Percentiles rank a stretch among this genome's conserved stretches.
Evolutionary conservation across 2,888 invertebrate species (phyloP).

Genomic region (Chamaedrilus cognettii): DNA sequence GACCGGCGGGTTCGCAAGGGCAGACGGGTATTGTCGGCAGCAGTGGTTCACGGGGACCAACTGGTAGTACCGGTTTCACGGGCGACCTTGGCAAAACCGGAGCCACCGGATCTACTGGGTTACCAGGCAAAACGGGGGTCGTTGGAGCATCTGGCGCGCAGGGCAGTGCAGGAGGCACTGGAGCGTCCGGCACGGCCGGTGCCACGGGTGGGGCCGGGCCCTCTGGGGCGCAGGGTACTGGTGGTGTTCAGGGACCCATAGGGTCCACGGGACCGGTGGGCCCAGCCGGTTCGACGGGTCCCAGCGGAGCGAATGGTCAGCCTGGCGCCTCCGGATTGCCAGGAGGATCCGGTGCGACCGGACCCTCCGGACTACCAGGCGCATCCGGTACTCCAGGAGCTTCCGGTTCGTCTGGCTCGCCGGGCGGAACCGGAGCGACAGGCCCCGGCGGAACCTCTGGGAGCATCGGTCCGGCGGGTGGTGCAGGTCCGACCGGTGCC

Average conservation of each 20-base stretch:
- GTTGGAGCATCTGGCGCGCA: slow-evolving; percentile 16
- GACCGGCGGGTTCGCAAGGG: slow-evolving; percentile 15
- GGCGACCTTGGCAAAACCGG: slow-evolving; percentile 18
- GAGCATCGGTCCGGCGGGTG: slow-evolving; percentile 16
- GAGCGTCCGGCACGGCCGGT: slow-evolving; percentile 17
- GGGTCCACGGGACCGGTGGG: slow-evolving; percentile 24
- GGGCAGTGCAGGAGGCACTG: slow-evolving; percentile 16
- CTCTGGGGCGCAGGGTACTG: slow-evolving; percentile 13
- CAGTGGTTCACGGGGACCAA: slow-evolving; percentile 22
- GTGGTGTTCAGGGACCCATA: slow-evolving; percentile 19
- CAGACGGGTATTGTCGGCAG: slow-evolving; percentile 25
- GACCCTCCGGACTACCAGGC: background rate
- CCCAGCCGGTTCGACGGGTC: slow-evolving; percentile 20
- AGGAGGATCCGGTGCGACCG: no score
- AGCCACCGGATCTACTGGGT: background rate
- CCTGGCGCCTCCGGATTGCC: slow-evolving; percentile 1
- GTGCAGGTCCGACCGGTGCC: slow-evolving; percentile 22
- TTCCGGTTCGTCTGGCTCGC: slow-evolving; percentile 1
- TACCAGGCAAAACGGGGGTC: background rate
- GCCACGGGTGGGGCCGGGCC: no score
- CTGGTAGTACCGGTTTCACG: slow-evolving; percentile 18
- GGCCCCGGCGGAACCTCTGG: slow-evolving; percentile 20
- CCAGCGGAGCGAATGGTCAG: background rate
- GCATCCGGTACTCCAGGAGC: slow-evolving; percentile 1
- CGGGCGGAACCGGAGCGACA: slow-evolving; percentile 18